Evolutionary conservation across 2,113 vertebrate species (phyloP), one percentile per base, ranked within the genome.

Genomic region (Lynx canadensis): DNA sequence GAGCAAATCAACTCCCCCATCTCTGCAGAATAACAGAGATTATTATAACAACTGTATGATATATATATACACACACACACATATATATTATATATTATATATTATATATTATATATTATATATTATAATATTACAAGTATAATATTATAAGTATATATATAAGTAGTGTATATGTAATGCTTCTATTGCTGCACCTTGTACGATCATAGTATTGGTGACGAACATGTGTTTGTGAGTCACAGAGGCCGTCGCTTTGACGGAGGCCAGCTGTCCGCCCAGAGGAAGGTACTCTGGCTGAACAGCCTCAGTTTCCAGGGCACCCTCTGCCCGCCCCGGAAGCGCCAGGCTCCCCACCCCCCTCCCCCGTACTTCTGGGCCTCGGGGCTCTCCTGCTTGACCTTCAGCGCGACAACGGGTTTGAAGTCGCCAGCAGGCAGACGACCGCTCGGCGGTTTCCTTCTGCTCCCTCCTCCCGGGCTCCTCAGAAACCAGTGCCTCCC

Each of bases 381-480:
- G 3, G 33, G 71, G 33, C 21, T 45, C 41, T 87, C 36, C 66
- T 18, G 36, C 33, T 38, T 41, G 18, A 23, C 18, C 23, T 50
- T n/a, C 63, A 36, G 71, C 29, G 5, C 1, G 15, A n/a, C 36
- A 5, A 16, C 3, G 52, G 45, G 83, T 55, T 48, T 82, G 23
- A 19, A 25, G 23, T 8, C 3, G 0, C 57, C 74, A 6, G 68
- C 0, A 3, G 52, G 13, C 66, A 41, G n/a, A 5, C 4, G 12
- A 10, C 89, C 33, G 4, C 4, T 11, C 18, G 3, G 6, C 18
- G 2, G 5, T 18, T 60, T 79, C 19, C n/a, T 18, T 7, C 0
- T 2, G 2, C 76, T 3, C 69, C 1, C 25, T 23, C 52, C 36
- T 66, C 71, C 76, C 13, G 21, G 18, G 10, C 23, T n/a, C 36